A percentile compares a stretch with the other conserved stretches of the same genome.
phyloP scores from a whole-genome alignment of 2,888 invertebrate species.

The Chirona hameri region DNA sequence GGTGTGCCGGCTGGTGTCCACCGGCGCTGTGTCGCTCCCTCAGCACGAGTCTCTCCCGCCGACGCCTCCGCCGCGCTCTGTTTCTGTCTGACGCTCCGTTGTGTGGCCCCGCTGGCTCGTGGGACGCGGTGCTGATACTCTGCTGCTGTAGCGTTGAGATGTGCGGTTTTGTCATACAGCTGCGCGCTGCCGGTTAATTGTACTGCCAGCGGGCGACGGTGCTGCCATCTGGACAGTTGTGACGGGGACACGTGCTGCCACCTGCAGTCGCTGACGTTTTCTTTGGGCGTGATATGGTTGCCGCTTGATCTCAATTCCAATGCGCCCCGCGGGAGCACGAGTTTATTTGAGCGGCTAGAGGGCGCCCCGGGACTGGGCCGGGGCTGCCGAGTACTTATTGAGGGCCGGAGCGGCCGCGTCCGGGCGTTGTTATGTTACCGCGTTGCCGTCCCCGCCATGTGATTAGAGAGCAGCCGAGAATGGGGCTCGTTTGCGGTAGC shows the following conservation, averaged over 20 bases:
- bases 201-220: background rate
- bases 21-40: too few relatives aligned
- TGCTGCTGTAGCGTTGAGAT: too few relatives aligned
- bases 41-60: too few relatives aligned
- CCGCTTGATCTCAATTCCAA: background rate
- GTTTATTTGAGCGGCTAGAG: background rate
- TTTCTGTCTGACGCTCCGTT: too few relatives aligned
- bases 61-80: too few relatives aligned
- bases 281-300: background rate
- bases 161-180: too few relatives aligned
- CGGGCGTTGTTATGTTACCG: background rate
- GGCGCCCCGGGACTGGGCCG: too few relatives aligned
- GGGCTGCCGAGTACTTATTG: too few relatives aligned
- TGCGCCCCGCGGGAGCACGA: background rate
- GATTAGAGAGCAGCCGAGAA: background rate
- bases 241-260: background rate
- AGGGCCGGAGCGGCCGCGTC: background rate
- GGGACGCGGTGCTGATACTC: too few relatives aligned
- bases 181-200: too few relatives aligned
- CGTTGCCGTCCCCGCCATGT: slow-evolving; percentile 9
- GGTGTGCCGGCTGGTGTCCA: too few relatives aligned
- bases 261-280: background rate
- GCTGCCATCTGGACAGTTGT: background rate
- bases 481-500: background rate
- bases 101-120: too few relatives aligned